Base-by-base conservation (phyloP, 1,140 invertebrate species). In the Proctacanthus coquilletti region DNA sequence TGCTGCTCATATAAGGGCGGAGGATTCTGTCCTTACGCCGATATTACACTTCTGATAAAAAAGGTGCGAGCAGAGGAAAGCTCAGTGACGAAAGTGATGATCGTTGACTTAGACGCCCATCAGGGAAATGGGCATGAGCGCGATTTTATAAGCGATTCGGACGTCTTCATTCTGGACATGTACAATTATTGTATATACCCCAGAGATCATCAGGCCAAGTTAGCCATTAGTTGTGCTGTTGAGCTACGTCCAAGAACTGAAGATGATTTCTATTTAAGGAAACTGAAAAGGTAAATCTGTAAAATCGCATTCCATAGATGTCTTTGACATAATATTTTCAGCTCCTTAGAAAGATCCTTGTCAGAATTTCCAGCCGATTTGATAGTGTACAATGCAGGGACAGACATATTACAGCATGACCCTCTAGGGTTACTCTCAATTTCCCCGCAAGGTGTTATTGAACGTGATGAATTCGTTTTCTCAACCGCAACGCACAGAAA, bases 91-190 rank as follows among this genome's bases (percentile, higher is more conserved):
- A 77, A 72, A 40, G 75, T 75, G 9, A 82, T 91, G 78, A 88
- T 92, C 50, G 70, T 91, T 14, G 86, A 92, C 62, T 66, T 91
- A 49, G 85, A 91, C 66, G 85, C 85, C 20, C 86, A 92, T 66
- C 76, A 86, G 75, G 86, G 86, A 6, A 91, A 91, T 65, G 86
- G 86, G 0, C 80, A 89, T 60, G 78, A 83, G 47, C 65, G 70
- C 4, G 86, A 91, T 59, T 87, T 89, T 54, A 67, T 73, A 33
- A 65, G 72, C 29, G 71, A 78, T 39, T 50, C 64, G 2, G 71
- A 77, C 44, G 77, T 91, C 4, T 91, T 80, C 51, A 89, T 91
- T 45, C 64, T 91, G 66, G 86, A 91, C 58, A 74, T 88, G 44
- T 92, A 84, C 57, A 92, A 92, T 60, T 65, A 69, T 36, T 58